These are phyloP conservation scores for Semnopithecus entellus DNA, from an alignment of 2,113 vertebrate genomes.

Conservation along the genomic window DNA sequence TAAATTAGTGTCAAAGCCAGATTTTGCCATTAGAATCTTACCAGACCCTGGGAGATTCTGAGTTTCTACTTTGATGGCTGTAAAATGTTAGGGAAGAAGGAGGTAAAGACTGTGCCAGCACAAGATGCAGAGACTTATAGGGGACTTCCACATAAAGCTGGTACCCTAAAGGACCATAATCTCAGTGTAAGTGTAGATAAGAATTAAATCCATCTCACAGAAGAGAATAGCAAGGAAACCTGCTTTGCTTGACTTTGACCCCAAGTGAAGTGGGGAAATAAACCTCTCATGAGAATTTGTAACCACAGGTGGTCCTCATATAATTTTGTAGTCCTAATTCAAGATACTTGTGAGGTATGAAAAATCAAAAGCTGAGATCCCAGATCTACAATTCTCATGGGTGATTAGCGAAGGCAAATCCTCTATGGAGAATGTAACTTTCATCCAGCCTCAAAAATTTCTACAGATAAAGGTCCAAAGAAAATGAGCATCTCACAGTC, in stretches of 20 bases:
- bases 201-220: neutral
- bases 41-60: neutral
- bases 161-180: neutral
- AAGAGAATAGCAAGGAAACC: neutral
- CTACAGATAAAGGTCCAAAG: neutral
- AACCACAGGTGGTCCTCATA: neutral
- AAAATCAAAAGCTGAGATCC: conserved; percentile 2
- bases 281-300: neutral
- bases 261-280: neutral
- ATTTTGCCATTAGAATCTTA: neutral
- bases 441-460: neutral
- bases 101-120: neutral
- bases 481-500: neutral
- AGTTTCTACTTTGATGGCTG: conserved; percentile 1
- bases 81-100: neutral
- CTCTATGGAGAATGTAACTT: neutral
- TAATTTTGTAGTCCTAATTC: neutral
- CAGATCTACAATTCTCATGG: neutral
- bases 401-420: neutral
- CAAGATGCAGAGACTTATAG: neutral
- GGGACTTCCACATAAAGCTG: neutral
- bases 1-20: neutral
- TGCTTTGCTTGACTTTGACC: neutral
- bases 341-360: neutral
- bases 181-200: neutral